A percentile compares a stretch with the other conserved stretches of the same genome.
phyloP scores from a whole-genome alignment of 2,113 vertebrate species.

The Synchiropus splendidus region DNA sequence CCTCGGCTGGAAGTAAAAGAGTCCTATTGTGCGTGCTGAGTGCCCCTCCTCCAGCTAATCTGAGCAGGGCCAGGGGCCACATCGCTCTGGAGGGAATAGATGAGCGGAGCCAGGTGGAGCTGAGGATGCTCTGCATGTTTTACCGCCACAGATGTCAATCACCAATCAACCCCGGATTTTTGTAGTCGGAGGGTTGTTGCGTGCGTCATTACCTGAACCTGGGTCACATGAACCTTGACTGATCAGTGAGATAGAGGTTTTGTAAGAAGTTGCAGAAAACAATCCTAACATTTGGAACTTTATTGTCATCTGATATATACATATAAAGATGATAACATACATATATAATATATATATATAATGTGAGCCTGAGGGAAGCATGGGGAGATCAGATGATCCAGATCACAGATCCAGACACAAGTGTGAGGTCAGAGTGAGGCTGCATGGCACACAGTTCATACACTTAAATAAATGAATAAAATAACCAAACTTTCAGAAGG shows the following conservation, averaged over 20 bases:
- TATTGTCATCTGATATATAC: no score
- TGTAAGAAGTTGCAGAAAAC: no score
- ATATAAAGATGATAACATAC: no score
- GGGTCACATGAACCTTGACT: no score
- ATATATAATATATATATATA: no score
- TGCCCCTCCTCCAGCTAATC: conserved; percentile 55
- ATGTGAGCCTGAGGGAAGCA: no score
- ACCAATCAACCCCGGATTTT: background rate
- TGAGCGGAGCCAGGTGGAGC: conserved; percentile 49
- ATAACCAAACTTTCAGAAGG: conserved; percentile 42
- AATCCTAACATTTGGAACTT: no score
- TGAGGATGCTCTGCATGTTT: conserved; percentile 22
- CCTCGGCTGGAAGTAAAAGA: conserved; percentile 47
- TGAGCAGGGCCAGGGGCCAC: conserved; percentile 57
- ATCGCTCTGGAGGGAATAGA: conserved; percentile 46
- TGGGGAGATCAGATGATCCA: no score
- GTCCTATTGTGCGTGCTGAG: conserved; percentile 56
- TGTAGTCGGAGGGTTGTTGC: background rate
- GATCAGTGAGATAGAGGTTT: no score
- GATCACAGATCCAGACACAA: no score
- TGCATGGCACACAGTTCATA: conserved; percentile 4
- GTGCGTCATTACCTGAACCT: background rate
- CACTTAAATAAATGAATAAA: conserved; percentile 49
- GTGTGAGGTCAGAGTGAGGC: no score
- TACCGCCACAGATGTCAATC: conserved; percentile 25